Conservation (phyloP, 2,113 vertebrate genomes). For the Sylvilagus bachmani region DNA sequence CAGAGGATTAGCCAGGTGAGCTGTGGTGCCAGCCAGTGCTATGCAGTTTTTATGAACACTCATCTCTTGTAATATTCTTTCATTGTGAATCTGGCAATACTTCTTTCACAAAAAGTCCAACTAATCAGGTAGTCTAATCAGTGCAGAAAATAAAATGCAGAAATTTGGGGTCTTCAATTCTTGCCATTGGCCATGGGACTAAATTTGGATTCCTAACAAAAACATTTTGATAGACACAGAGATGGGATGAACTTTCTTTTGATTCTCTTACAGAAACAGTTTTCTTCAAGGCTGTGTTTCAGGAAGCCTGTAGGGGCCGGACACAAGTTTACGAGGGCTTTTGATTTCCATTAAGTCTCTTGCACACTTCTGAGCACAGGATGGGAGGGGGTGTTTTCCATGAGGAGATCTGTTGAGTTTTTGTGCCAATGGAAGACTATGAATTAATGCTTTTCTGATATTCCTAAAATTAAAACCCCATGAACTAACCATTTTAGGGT, state of each 20-base stretch:
- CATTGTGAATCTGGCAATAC: not conserved
- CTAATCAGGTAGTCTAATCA: not conserved
- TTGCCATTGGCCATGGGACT: not conserved
- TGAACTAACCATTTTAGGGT: conserved; percentile 90
- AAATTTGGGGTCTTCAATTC: not conserved
- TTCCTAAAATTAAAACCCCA: conserved; percentile 90
- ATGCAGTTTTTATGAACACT: not conserved
- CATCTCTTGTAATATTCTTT: not conserved
- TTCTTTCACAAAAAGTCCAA: conserved; percentile 30
- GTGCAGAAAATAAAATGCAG: not conserved
- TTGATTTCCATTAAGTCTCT: conserved; percentile 84
- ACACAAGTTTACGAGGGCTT: conserved; percentile 80
- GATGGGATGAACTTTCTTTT: conserved; percentile 21
- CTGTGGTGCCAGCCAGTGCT: not conserved
- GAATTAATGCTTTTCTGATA: conserved; percentile 88
- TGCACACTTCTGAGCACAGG: conserved; percentile 81
- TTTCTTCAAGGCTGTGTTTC: conserved; percentile 61
- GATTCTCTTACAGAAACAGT: not conserved
- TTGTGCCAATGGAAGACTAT: conserved; percentile 83
- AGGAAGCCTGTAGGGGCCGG: conserved; percentile 62
- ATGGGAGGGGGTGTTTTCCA: conserved; percentile 79
- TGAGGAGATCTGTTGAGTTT: conserved; percentile 79
- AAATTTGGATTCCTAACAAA: not conserved
- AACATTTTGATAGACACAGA: conserved; percentile 25
- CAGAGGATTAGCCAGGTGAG: too few species aligned